phyloP scores from a whole-genome alignment of 2,113 vertebrate species.

The Numenius arquata region DNA sequence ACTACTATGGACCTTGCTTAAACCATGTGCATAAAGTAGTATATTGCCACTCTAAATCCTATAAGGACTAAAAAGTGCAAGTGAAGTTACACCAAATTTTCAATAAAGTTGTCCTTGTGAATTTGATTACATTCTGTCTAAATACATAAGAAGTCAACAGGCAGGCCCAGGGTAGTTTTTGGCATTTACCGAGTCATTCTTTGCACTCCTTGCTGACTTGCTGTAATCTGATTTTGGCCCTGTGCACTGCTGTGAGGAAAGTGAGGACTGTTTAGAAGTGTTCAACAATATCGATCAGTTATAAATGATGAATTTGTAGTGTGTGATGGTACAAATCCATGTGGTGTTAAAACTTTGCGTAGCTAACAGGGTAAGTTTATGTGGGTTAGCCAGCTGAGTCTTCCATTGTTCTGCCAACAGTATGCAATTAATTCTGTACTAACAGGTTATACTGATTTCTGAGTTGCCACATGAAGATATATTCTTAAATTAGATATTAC shows the following conservation, averaged over 20 bases:
- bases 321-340: not conserved
- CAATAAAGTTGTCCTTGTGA: not conserved
- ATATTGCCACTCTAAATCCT: not conserved
- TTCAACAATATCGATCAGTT: not conserved
- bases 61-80: not conserved
- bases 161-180: not conserved
- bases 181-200: not conserved
- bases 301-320: not conserved
- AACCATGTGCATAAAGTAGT: not conserved
- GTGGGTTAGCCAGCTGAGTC: not conserved
- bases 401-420: not conserved
- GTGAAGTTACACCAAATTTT: not conserved
- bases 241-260: not conserved
- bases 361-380: not conserved
- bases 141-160: not conserved
- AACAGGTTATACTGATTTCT: not conserved
- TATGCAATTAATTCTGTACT: not conserved
- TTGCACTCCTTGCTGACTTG: accelerated
- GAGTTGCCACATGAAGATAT: not conserved
- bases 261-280: not conserved
- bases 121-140: not conserved
- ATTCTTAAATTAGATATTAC: not conserved
- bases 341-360: not conserved
- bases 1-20: not conserved
- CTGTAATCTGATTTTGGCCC: not conserved